Base-by-base conservation (phyloP, 1,140 invertebrate genomes). In the Tetramorium simillimum region DNA sequence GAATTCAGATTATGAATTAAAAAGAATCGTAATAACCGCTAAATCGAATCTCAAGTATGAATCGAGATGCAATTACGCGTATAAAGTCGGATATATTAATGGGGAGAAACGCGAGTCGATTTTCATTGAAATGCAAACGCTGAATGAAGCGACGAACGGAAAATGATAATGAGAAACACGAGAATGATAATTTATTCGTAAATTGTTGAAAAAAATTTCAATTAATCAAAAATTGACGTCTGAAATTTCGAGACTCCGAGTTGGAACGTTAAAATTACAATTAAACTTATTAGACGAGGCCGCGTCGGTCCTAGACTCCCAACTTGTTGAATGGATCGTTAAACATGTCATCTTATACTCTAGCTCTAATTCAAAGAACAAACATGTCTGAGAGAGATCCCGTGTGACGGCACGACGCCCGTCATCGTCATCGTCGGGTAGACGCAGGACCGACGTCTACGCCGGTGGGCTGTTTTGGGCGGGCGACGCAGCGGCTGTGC, bases 381-480 rank as follows among this genome's bases (percentile, higher is more conserved):
- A 49, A 33, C 21, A 33, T 33, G 56, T n/a, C 40, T 46, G 46
- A 24, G 62, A 80, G 7, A 51, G 76, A 62, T 24, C 5, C 43
- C 63, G 33, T 28, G 2, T 14, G 24, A 77, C 75, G 24, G 28
- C 76, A 21, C 58, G 46, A 28, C 33, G 49, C 9, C 9, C 49
- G 28, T 18, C 63, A 2, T 69, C 49, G 18, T 37, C 73, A 51
- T 21, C 21, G 58, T 60, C 40, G 28, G 33, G 53, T 43, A 69
- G 65, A n/a, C 65, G 77, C 58, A 75, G 33, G 33, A 33, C 33
- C 78, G 77, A 86, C 60, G 28, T 80, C 88, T 89, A 92, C 90
- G 92, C 89, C 82, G 91, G 90, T 92, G 92, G 89, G 87, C 89
- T 88, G 91, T 92, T 91, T 92, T 90, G 85, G 90, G 88, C 87